These are phyloP conservation scores for Philypnodon macrostomus DNA, from an alignment of 2,797 vertebrate genomes.

Conservation along the genomic window DNA sequence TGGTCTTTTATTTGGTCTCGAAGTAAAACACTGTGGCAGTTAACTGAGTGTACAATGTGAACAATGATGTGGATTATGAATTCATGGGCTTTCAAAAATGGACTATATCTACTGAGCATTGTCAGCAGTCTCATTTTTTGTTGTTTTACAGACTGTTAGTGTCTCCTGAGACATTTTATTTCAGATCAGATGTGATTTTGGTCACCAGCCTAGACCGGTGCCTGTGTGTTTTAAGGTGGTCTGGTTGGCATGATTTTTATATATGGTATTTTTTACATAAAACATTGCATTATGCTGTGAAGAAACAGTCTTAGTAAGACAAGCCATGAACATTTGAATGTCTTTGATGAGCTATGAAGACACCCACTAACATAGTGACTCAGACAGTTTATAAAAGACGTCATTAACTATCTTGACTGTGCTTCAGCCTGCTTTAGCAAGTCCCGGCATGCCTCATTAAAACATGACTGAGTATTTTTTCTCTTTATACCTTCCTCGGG, in stretches of 20 bases:
- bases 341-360: too few species aligned
- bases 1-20: conserved; percentile 1
- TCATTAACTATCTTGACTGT: conserved; percentile 20
- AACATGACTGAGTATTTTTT: conserved; percentile 15
- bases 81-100: too few species aligned
- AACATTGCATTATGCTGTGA: too few species aligned
- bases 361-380: conserved; percentile 5
- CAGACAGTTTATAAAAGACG: conserved; percentile 21
- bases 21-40: background rate
- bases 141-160: conserved; percentile 8
- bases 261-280: too few species aligned
- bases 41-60: too few species aligned
- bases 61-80: too few species aligned
- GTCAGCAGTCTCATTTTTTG: too few species aligned
- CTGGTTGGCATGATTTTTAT: conserved; percentile 8
- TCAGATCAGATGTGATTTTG: conserved; percentile 24
- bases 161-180: conserved; percentile 2
- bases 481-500: background rate
- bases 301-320: too few species aligned
- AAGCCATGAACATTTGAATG: too few species aligned
- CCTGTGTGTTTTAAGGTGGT: conserved; percentile 15
- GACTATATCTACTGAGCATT: too few species aligned
- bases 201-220: background rate
- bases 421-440: conserved; percentile 28
- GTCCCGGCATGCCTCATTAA: conserved; percentile 20